Base-by-base conservation (phyloP, 2,113 vertebrate species). In the Grallaria varia region DNA sequence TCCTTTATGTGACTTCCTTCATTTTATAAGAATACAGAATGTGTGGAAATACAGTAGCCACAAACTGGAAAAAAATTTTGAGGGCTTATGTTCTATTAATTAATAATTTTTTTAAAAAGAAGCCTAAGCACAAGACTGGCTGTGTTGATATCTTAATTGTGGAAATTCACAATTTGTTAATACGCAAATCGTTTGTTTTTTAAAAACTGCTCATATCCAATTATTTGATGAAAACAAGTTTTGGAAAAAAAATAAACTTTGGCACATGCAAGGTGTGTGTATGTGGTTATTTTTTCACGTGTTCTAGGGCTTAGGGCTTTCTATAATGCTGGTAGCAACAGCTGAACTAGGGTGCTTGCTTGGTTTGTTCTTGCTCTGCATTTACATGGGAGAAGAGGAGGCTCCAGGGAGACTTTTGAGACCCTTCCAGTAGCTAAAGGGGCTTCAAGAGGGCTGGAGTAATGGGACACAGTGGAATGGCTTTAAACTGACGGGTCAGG, bases 211-310 rank as follows among this genome's bases (percentile, higher is more conserved):
- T 95, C 87, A 62, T 95, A 91, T 79, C 90, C 87, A 67, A 37
- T 75, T 75, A 69, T 96, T 96, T 96, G 96, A 96, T 76, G 89
- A 94, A 52, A 93, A 94, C 63, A 89, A 77, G 74, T 96, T 97
- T 97, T 97, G 95, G 90, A 96, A 81, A 95, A 90, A 93, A 77
- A 97, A 96, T 95, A 96, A 97, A 97, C 94, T 96, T 97, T 95
- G 95, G 94, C 89, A 92, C 83, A 95, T 42, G 80, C 37, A 42
- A 39, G 8, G 12, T 6, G 4, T 11, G 45, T 35, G 50, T 59
- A 5, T 2, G 44, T 60, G 53, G 12, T 84, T 4, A 0, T 63
- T 85, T 64, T 25, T 62, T 7, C 27, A 5, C 0, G 8, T 10
- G 27, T 22, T 30, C 19, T 52, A 12, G 3, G 14, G 40, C n/a